These are phyloP conservation scores for Pseudomyrmex concolor DNA, from an alignment of 1,140 invertebrate genomes.

Conservation along the genomic window DNA sequence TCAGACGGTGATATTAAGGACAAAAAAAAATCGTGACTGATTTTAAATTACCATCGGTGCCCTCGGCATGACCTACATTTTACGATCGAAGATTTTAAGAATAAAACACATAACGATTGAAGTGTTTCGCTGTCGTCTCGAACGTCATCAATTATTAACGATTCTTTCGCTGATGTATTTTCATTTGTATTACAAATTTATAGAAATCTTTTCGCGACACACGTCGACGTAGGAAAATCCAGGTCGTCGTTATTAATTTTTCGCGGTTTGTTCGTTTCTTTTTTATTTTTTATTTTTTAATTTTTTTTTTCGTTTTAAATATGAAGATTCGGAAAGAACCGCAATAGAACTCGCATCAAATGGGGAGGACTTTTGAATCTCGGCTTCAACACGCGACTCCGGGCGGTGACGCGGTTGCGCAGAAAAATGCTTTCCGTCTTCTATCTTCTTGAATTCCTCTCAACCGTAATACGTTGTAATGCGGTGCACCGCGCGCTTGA, in stretches of 20 bases:
- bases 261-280: background rate
- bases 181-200: background rate
- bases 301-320: background rate
- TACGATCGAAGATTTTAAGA: constrained; percentile 42
- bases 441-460: constrained; percentile 45
- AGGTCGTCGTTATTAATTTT: background rate
- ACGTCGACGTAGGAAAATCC: background rate
- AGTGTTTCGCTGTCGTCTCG: background rate
- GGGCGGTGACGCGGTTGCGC: background rate
- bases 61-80: constrained; percentile 32
- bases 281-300: background rate
- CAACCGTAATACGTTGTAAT: constrained; percentile 51
- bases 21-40: constrained; percentile 44
- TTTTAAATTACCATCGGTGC: background rate
- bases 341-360: background rate
- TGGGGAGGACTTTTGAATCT: background rate
- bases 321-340: background rate
- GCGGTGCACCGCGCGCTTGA: constrained; percentile 34
- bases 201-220: background rate
- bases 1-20: constrained; percentile 38
- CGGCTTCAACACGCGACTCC: background rate
- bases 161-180: background rate
- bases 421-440: constrained; percentile 32
- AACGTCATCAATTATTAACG: background rate
- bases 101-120: constrained; percentile 18